Conservation (phyloP, 2,888 invertebrate species). For the Gari tellinella region DNA sequence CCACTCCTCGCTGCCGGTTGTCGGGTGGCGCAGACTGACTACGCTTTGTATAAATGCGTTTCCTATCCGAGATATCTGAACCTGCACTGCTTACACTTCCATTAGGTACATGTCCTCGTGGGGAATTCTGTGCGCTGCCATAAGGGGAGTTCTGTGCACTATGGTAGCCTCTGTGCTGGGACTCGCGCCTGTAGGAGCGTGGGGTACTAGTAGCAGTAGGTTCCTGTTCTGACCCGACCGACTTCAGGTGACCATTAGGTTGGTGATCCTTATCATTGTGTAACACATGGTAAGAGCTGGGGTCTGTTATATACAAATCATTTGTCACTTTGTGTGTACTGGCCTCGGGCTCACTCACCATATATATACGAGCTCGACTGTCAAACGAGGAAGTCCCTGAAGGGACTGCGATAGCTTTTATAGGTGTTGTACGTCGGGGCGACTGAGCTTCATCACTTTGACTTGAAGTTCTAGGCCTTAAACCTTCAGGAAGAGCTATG, state of each 20-base stretch:
- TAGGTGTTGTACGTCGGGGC: slow-evolving; percentile 56
- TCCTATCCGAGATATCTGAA: slow-evolving; percentile 42
- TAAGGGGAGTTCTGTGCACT: slow-evolving; percentile 37
- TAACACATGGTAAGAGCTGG: slow-evolving; percentile 26
- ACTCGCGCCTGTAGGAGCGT: slow-evolving; percentile 29
- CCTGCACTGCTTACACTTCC: slow-evolving; percentile 58
- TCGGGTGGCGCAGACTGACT: slow-evolving; percentile 68
- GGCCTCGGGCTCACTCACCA: slow-evolving; percentile 29
- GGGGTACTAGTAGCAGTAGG: slow-evolving; percentile 54
- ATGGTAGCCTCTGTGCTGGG: slow-evolving; percentile 39
- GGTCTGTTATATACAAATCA: slow-evolving; percentile 31
- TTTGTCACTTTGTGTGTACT: slow-evolving; percentile 17
- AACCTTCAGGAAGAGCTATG: slow-evolving; percentile 68
- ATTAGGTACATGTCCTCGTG: slow-evolving; percentile 32
- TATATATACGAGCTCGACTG: slow-evolving; percentile 47
- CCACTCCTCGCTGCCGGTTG: slow-evolving; percentile 47
- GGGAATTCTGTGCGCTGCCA: slow-evolving; percentile 40
- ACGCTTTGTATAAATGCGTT: slow-evolving; percentile 62
- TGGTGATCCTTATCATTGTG: slow-evolving; percentile 17
- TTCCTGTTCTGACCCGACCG: slow-evolving; percentile 11
- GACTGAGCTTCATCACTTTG: slow-evolving; percentile 39
- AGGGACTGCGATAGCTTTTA: slow-evolving; percentile 64
- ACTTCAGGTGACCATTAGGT: slow-evolving; percentile 14
- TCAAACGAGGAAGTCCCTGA: slow-evolving; percentile 53
- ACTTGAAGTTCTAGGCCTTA: slow-evolving; percentile 58